Evolutionary conservation across 2,888 invertebrate genomes (phyloP), one percentile per base, ranked within the genome.

Genomic region (Drosophila affinis): DNA sequence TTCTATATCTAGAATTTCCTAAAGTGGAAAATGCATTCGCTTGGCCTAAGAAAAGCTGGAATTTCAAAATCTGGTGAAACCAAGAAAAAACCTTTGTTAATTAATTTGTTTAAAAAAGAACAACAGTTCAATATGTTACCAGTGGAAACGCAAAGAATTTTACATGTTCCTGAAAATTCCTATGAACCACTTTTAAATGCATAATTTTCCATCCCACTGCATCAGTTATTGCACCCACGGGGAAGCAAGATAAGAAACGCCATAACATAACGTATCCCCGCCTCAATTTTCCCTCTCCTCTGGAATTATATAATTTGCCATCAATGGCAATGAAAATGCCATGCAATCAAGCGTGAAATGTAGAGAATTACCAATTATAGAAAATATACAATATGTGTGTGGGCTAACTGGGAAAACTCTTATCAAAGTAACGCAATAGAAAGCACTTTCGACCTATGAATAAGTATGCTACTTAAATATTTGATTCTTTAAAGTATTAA

Each of bases 311-410:
- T 68, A 61, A 59, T 60, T 57, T 73, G 71, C 68, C 72, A 65
- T 67, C 65, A 49, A 63, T 47, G 60, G 27, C 51, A 71, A 68
- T 69, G 60, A 59, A 67, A 68, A 57, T 49, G 69, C 53, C 64
- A 62, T 61, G 79, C 77, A 82, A 73, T 83, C 77, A 63, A 72
- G 72, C 83, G 71, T 79, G 52, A 67, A 83, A 53, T 63, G 53
- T 46, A 44, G 53, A 49, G 68, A 53, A 68, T 54, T 45, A 65
- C 53, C 69, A 69, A 72, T 71, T 69, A 76, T 71, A 75, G 56
- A 67, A 63, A 29, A 54, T 71, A 60, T 70, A 75, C 51, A 51
- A 62, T 18, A 52, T 51, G 65, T 51, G 65, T 51, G 65, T 64
- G 65, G 65, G 56, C 34, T 67, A 56, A 65, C 49, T 65, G 65